A percentile compares a stretch with the other conserved stretches of the same genome.
These are phyloP conservation scores for Carcina quercana DNA, from an alignment of 2,888 invertebrate species.

Conservation along the genomic window DNA sequence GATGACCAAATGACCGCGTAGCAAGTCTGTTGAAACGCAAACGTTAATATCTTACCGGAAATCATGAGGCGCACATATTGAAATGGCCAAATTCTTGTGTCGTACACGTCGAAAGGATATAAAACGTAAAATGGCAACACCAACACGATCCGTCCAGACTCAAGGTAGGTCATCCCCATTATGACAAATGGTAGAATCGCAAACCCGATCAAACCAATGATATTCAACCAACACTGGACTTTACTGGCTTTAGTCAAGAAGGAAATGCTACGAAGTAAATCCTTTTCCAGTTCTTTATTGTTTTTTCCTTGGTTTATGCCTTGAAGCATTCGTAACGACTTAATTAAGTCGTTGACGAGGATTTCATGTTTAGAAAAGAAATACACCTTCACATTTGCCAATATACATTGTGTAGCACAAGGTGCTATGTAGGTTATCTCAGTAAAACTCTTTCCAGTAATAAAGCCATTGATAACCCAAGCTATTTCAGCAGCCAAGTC, in stretches of 20 bases:
- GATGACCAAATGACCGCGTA: too few species aligned
- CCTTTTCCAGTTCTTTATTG: constrained; percentile 9
- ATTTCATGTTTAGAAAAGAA: constrained; percentile 24
- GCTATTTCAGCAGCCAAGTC: constrained; percentile 19
- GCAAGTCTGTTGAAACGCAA: too few species aligned
- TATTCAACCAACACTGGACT: constrained; percentile 13
- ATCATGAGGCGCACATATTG: constrained; percentile 29
- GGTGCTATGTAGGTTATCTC: constrained; percentile 31
- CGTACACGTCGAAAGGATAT: constrained; percentile 39
- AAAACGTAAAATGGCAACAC: constrained; percentile 30
- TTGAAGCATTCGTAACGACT: constrained; percentile 19
- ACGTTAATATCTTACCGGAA: constrained; percentile 34
- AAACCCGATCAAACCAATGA: constrained; percentile 21
- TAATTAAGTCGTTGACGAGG: constrained; percentile 24
- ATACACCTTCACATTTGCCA: constrained; percentile 29
- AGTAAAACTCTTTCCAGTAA: constrained; percentile 18
- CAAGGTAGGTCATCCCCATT: constrained; percentile 22
- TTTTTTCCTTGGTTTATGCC: background rate
- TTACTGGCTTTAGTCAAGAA: constrained; percentile 21
- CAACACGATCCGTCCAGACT: constrained; percentile 26
- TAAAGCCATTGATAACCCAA: constrained; percentile 22
- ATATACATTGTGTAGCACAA: constrained; percentile 25
- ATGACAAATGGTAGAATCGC: constrained; percentile 24
- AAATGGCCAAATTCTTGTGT: constrained; percentile 27
- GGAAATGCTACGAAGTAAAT: constrained; percentile 12